These are phyloP conservation scores for Drosophila neotestacea DNA, from an alignment of 2,888 invertebrate genomes.

Conservation along the genomic window DNA sequence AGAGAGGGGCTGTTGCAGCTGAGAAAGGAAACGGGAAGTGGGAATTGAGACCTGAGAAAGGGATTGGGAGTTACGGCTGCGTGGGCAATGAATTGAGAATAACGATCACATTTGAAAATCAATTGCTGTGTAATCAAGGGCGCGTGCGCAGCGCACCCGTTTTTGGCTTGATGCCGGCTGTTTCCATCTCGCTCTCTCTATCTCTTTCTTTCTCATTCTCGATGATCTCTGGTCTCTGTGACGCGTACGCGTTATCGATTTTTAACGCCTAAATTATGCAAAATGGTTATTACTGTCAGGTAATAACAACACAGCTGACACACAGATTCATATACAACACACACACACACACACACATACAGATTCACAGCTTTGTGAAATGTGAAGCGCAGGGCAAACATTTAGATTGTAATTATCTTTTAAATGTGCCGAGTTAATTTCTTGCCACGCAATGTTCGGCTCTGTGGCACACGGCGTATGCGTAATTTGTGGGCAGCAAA, in stretches of 20 bases:
- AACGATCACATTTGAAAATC: conserved; percentile 52
- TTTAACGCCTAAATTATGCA: conserved; percentile 66
- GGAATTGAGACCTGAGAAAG: conserved; percentile 1
- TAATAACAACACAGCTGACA: conserved; percentile 44
- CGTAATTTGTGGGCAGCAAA: conserved; percentile 26
- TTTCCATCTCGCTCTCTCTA: neutral
- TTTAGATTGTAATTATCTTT: conserved; percentile 45
- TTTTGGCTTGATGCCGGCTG: conserved; percentile 42
- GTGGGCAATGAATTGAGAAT: conserved; percentile 65
- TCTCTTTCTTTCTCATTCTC: neutral
- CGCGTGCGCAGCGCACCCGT: conserved; percentile 80
- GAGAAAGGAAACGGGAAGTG: neutral
- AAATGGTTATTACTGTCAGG: conserved; percentile 43
- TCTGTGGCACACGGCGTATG: conserved; percentile 47
- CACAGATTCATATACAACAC: conserved; percentile 9
- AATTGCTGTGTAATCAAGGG: conserved; percentile 69
- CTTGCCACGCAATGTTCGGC: conserved; percentile 24
- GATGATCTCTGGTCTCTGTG: neutral
- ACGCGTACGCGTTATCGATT: conserved; percentile 64
- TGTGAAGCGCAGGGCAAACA: conserved; percentile 40
- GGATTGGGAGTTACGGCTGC: conserved; percentile 40
- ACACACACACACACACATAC: neutral
- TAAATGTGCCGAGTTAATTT: conserved; percentile 38
- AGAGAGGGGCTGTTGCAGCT: neutral
- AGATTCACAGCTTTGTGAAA: conserved; percentile 30